Evolutionary conservation across 2,113 vertebrate genomes (phyloP).

Genomic region (Cyprichromis sp.): DNA sequence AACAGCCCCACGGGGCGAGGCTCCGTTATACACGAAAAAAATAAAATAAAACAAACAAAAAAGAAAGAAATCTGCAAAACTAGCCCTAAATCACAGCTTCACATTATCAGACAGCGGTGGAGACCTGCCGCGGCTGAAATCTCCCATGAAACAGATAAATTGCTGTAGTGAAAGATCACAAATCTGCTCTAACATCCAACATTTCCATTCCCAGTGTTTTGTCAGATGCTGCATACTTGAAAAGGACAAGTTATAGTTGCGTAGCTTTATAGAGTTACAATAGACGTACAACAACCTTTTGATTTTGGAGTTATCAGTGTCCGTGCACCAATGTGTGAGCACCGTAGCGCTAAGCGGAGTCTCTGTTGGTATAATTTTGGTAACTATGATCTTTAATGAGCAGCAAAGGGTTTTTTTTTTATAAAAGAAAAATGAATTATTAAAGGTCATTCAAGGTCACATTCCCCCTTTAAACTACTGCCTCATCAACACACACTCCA

Average conservation of each 20-base stretch:
- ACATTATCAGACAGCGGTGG: constrained; percentile 54
- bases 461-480: background rate
- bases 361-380: background rate
- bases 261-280: background rate
- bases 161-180: background rate
- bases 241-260: background rate
- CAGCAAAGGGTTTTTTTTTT: background rate
- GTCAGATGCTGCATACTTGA: background rate
- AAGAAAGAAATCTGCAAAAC: background rate
- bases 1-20: background rate
- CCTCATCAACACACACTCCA: background rate
- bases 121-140: constrained; percentile 14
- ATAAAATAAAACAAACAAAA: background rate
- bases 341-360: background rate
- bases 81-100: constrained; percentile 62
- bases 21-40: background rate
- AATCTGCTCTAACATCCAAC: background rate
- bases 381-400: background rate
- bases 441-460: background rate
- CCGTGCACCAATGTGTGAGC: background rate
- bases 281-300: background rate
- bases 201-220: background rate
- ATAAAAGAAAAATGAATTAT: background rate
- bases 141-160: background rate
- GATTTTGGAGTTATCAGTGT: background rate